phyloP scores from a whole-genome alignment of 2,888 invertebrate species.

The Tenthredo distinguenda region DNA sequence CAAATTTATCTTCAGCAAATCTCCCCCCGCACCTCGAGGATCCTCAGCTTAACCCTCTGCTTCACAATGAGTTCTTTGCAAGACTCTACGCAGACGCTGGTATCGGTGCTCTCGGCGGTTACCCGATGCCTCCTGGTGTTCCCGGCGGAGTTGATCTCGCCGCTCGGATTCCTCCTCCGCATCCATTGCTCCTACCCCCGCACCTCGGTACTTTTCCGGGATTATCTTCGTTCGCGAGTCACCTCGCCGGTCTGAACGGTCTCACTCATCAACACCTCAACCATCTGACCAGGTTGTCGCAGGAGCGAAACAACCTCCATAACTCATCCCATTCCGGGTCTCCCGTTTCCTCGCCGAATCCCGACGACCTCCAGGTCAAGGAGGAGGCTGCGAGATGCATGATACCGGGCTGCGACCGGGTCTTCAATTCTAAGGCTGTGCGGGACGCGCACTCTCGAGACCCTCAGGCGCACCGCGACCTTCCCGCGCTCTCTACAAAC shows the following conservation, averaged over 20 bases:
- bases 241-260: constrained; percentile 75
- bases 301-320: constrained; percentile 67
- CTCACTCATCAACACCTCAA: constrained; percentile 77
- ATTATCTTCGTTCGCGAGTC: constrained; percentile 76
- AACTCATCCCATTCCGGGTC: constrained; percentile 61
- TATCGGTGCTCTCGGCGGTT: constrained; percentile 76
- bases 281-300: constrained; percentile 69
- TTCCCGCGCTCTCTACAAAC: constrained; percentile 67
- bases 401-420: constrained; percentile 88
- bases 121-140: constrained; percentile 76
- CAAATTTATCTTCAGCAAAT: constrained; percentile 80
- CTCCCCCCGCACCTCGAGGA: constrained; percentile 80
- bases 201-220: constrained; percentile 81
- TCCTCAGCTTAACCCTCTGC: constrained; percentile 78
- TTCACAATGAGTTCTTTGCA: constrained; percentile 90
- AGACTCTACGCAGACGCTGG: constrained; percentile 87
- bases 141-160: constrained; percentile 70
- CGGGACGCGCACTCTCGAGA: constrained; percentile 86
- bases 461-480: constrained; percentile 74
- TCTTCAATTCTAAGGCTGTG: constrained; percentile 89
- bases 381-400: constrained; percentile 87
- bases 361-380: constrained; percentile 59
- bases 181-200: constrained; percentile 82
- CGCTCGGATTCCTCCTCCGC: constrained; percentile 79
- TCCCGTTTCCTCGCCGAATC: constrained; percentile 63